Evolutionary conservation across 2,797 vertebrate species (phyloP).

Genomic region (Rousettus madagascariensis): DNA sequence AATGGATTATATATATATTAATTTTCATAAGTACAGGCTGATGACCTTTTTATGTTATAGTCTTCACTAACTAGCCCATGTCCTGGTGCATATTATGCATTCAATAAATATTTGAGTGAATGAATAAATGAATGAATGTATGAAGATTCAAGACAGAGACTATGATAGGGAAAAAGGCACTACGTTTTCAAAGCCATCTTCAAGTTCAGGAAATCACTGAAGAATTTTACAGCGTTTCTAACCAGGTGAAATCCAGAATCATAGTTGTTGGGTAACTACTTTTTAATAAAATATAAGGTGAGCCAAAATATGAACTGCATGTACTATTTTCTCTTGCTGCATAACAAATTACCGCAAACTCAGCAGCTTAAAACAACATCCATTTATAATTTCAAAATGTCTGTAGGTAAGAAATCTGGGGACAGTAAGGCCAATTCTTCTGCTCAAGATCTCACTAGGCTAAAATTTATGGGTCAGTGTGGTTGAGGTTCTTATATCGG

Average conservation of each 20-base stretch:
- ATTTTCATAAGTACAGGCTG: background rate
- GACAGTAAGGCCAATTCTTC: background rate
- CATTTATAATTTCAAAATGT: background rate
- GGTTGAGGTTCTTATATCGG: background rate
- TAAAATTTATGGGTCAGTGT: background rate
- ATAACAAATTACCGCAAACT: background rate
- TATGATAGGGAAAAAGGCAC: background rate
- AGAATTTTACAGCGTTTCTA: background rate
- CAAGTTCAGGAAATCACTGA: background rate
- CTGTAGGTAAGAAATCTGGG: background rate
- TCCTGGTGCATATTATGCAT: background rate
- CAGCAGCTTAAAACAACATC: background rate
- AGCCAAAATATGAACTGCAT: background rate
- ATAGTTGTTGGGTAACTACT: background rate
- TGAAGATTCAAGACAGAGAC: background rate
- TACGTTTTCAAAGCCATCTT: background rate
- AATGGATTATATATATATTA: background rate
- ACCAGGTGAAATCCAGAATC: background rate
- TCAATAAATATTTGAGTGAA: background rate
- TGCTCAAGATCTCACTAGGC: rapidly evolving
- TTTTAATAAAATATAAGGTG: background rate
- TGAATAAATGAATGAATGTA: background rate
- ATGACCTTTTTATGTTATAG: background rate
- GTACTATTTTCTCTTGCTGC: background rate
- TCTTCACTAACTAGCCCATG: background rate